Base-by-base conservation (phyloP, 2,113 vertebrate species). In the Vulpes vulpes region DNA sequence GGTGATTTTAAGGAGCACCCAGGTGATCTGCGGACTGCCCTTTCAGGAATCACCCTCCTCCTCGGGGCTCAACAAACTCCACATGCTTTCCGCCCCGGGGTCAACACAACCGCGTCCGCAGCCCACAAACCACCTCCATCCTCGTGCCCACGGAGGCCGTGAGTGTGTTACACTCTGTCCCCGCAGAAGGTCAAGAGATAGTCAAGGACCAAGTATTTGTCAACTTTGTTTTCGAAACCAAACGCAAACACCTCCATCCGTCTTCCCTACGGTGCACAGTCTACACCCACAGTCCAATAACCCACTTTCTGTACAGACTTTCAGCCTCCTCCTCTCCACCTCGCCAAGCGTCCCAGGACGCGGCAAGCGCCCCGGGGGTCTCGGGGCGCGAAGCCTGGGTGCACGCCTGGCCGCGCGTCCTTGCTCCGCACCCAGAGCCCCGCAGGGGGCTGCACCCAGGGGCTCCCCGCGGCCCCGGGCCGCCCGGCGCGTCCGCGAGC, bases 211-310 rank as follows among this genome's bases (percentile, higher is more conserved):
- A 95, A 93, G 79, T 49, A 51, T 95, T 91, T 19, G 67, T 82
- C 93, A 86, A 84, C 86, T 84, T 60, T 86, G 32, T 81, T 97
- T 97, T 86, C 93, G 93, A 96, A 98, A 98, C 92, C 96, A 92
- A 91, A 95, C 53, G 16, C 93, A 91, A 71, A 91, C 1, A 23
- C 55, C 60, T 11, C 15, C 88, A 23, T 92, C 80, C 10, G 11
- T 94, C 96, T 95, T 73, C 14, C 3, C 76, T 8, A 8, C 25
- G 78, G 62, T 74, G 30, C 64, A 23, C 80, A 25, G 89, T 92
- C 96, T 80, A 97, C 89, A 91, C 53, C 15, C 91, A 64, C 51
- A 8, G 27, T 25, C 25, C 86, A 67, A n/a, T 60, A 73, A n/a
- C 57, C 74, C 64, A 19, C 62, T 93, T 73, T 78, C 81, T 65